These are phyloP conservation scores for Serinus canaria DNA, from an alignment of 2,113 vertebrate species.

Conservation along the genomic window DNA sequence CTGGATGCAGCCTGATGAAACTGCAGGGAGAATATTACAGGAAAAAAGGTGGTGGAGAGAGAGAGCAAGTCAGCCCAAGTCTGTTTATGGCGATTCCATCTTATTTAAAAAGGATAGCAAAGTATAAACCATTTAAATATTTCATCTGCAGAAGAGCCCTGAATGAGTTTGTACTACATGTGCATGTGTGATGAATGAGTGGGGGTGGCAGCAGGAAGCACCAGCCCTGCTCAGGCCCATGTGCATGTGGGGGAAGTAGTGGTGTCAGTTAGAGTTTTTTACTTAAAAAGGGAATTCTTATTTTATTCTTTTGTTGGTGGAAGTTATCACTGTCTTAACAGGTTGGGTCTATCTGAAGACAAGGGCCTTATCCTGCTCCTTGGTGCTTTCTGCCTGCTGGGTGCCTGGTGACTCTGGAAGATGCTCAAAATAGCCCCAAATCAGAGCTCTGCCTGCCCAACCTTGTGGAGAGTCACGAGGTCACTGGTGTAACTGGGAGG, in stretches of 20 bases:
- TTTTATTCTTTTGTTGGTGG: background rate
- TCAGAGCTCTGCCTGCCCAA: background rate
- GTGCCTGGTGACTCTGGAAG: background rate
- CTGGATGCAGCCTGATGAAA: background rate
- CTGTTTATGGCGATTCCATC: background rate
- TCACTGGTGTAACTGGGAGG: conserved; percentile 43
- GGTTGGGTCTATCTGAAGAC: background rate
- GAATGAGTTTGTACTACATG: background rate
- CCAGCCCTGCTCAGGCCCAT: background rate
- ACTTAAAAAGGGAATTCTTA: background rate
- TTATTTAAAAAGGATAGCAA: background rate
- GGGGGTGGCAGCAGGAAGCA: background rate
- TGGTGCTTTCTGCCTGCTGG: background rate
- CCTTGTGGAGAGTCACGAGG: background rate
- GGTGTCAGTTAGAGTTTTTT: background rate
- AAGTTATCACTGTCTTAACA: background rate
- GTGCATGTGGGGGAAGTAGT: background rate
- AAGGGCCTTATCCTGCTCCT: background rate
- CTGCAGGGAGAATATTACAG: background rate
- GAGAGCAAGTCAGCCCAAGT: background rate
- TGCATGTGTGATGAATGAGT: background rate
- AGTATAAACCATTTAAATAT: background rate
- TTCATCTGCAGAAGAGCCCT: background rate
- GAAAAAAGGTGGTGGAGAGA: background rate
- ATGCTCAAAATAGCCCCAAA: conserved; percentile 15